Evolutionary conservation across 2,113 vertebrate genomes (phyloP), one percentile per base, ranked within the genome.

Genomic region (Sialia sialis): DNA sequence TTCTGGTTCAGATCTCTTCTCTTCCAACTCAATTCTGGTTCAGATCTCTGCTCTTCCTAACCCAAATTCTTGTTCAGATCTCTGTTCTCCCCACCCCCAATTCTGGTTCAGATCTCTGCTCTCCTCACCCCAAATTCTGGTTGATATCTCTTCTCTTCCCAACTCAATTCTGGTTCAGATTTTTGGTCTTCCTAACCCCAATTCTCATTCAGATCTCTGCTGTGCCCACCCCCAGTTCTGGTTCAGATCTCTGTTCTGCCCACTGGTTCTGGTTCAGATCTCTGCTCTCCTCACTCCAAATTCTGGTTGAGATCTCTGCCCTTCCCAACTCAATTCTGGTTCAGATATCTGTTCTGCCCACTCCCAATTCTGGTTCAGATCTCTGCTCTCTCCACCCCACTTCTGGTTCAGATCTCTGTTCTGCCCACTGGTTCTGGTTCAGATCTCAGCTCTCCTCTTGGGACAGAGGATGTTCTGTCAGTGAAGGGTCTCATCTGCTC

Each of bases 311-410:
- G 21, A 32, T 43, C 17, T 43, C 30, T 11, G 49, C 21, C 32
- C 21, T n/a, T 1, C 8, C 16, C 1, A 54, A 6, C 34, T 25
- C 48, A 15, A 9, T 16, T 32, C 41, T 67, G 16, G 13, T 5
- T 13, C 6, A 32, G 30, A 27, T 43, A 38, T 41, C 22, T 3
- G 7, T 11, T 39, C 6, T 52, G 1, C 16, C 2, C 0, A 16
- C 13, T 2, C 5, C 11, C 0, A 19, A 2, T n/a, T 54, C 22
- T n/a, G 29, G 6, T 13, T 22, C 25, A 29, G 14, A 46, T 29
- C n/a, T 36, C 19, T 5, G 26, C n/a, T 32, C 20, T 38, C 1
- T 15, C 15, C 2, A 30, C 5, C 3, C 5, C 0, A 6, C 2
- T 29, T 56, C 41, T 56, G 17, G 41, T 13, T 58, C 32, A 17